These are phyloP conservation scores for Alligator sinensis DNA, from an alignment of 2,113 vertebrate species.

Conservation along the genomic window DNA sequence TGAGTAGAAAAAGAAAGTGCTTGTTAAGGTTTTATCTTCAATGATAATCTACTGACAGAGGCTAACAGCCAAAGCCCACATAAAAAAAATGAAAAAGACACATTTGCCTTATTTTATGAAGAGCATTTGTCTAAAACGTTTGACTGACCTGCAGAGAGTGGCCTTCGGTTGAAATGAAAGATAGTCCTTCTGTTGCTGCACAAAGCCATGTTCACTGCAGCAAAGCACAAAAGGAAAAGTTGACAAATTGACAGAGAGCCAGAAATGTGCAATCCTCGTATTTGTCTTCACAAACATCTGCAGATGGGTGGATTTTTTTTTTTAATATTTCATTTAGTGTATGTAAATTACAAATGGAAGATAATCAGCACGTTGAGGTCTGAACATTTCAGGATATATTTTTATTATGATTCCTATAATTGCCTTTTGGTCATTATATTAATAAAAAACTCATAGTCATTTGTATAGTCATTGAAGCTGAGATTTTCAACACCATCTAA, in stretches of 20 bases:
- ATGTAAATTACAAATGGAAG: constrained; percentile 45
- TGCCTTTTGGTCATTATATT: constrained; percentile 57
- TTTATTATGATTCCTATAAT: constrained; percentile 33
- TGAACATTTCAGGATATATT: constrained; percentile 41
- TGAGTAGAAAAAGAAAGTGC: constrained; percentile 54
- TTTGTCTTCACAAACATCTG: constrained; percentile 64
- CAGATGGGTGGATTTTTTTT: constrained; percentile 65
- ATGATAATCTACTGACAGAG: constrained; percentile 67
- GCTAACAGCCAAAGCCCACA: constrained; percentile 52
- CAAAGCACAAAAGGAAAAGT: constrained; percentile 73
- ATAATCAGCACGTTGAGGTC: constrained; percentile 25
- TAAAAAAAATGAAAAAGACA: constrained; percentile 58
- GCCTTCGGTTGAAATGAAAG: constrained; percentile 71
- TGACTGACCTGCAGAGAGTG: constrained; percentile 71
- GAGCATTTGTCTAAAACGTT: constrained; percentile 66
- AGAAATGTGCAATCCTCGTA: constrained; percentile 28
- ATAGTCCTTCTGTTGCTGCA: constrained; percentile 72
- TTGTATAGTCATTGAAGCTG: neutral
- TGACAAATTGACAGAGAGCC: constrained; percentile 64
- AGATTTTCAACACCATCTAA: neutral
- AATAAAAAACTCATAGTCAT: constrained; percentile 39
- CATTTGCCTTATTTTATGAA: constrained; percentile 70
- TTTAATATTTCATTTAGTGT: constrained; percentile 28
- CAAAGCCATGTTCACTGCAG: constrained; percentile 72
- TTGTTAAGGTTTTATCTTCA: constrained; percentile 64